Evolutionary conservation across 1,140 invertebrate genomes (phyloP), one percentile per base, ranked within the genome.

Genomic region (Diorhabda elongata): DNA sequence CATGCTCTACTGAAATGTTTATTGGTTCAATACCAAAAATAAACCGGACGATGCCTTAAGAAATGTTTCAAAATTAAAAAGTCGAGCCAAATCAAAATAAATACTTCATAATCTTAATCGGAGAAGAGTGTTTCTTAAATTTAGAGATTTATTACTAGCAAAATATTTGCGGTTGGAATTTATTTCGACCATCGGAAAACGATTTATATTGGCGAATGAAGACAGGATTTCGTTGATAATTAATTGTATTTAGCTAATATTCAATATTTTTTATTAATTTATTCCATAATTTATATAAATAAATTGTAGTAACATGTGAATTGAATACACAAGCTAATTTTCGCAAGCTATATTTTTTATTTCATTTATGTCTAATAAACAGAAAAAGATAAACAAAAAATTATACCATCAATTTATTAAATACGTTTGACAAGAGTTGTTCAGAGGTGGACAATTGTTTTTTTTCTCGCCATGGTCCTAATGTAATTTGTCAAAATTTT

Each of bases 11-110:
- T 76, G 74, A 76, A 73, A 74, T 77, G 74, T 77, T 77, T 77
- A 77, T 77, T 77, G 71, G 73, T 76, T 66, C 71, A 73, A 71
- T 65, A 68, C 71, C 71, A 71, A 73, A 77, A 77, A 77, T 77
- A 76, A 61, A 72, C 44, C 57, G 64, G 67, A 26, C 58, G 67
- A 72, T 62, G 61, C 59, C 59, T 68, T 61, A 62, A 62, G 69
- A 71, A 64, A 71, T 71, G 69, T 71, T 71, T 68, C 72, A 74
- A 72, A 75, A 74, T 72, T 73, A 75, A 75, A 75, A 75, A 75
- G 72, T 75, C 72, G 69, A 69, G 58, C 63, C 60, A 65, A 70
- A 75, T 72, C 68, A 75, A 75, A 75, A 75, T 75, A 75, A 75
- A 75, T 73, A 75, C 70, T 73, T 75, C 74, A 75, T 75, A 75